These are phyloP conservation scores for Gallinago paraguaiae DNA, from an alignment of 2,113 vertebrate genomes.

Conservation along the genomic window DNA sequence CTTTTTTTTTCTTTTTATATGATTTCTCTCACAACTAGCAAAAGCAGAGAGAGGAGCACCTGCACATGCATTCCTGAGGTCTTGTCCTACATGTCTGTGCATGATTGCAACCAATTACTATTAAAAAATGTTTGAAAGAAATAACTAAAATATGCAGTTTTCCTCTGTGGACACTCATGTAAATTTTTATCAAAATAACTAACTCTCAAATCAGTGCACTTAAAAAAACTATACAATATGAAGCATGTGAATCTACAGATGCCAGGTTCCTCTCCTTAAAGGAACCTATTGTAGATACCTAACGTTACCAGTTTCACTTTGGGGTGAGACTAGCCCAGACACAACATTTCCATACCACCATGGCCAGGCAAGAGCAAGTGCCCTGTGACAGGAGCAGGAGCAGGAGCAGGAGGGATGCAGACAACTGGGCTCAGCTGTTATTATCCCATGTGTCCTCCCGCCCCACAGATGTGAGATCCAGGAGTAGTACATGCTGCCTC, in stretches of 20 bases:
- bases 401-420: background rate
- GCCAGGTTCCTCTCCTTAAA: background rate
- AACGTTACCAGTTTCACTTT: accelerated
- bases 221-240: background rate
- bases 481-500: background rate
- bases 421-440: background rate
- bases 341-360: background rate
- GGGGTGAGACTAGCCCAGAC: background rate
- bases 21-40: background rate
- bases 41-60: background rate
- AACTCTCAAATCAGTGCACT: background rate
- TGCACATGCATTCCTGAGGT: background rate
- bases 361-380: background rate
- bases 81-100: background rate
- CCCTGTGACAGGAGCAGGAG: background rate
- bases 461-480: background rate
- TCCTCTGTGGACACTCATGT: background rate
- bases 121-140: background rate
- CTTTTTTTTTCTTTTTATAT: background rate
- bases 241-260: background rate
- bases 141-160: background rate
- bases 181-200: background rate
- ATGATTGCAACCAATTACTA: background rate
- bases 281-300: background rate
- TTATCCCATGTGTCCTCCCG: background rate